Percentiles rank a stretch among this genome's conserved stretches.
These are phyloP conservation scores for Catharus ustulatus DNA, from an alignment of 2,797 vertebrate species.

Conservation along the genomic window DNA sequence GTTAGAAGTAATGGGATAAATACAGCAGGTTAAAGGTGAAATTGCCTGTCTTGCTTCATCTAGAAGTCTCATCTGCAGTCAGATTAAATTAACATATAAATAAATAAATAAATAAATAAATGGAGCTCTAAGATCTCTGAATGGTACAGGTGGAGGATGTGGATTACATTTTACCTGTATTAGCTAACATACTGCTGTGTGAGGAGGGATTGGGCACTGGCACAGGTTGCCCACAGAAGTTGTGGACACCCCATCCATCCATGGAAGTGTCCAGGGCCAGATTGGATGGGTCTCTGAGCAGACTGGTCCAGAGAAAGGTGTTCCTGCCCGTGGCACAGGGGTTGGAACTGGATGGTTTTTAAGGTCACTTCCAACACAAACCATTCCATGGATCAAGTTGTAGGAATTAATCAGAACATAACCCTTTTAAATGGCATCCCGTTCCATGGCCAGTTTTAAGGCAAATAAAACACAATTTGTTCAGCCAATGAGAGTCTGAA, in stretches of 20 bases:
- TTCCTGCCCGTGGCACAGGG: neutral
- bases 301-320: neutral
- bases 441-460: neutral
- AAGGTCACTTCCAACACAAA: neutral
- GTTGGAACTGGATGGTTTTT: neutral
- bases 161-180: neutral
- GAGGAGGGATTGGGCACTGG: neutral
- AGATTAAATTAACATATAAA: neutral
- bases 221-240: fast-evolving
- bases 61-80: neutral
- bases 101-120: neutral
- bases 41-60: neutral
- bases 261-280: neutral
- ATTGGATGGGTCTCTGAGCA: neutral
- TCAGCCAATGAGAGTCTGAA: neutral
- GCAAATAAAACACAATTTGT: neutral
- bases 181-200: neutral
- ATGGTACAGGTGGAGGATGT: fast-evolving
- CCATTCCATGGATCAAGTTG: neutral
- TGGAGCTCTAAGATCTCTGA: neutral
- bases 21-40: neutral
- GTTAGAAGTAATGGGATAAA: neutral
- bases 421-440: neutral
- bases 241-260: neutral
- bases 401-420: neutral